A percentile compares a stretch with the other conserved stretches of the same genome.
Conservation (phyloP, 2,113 vertebrate species). For the Suncus etruscus region DNA sequence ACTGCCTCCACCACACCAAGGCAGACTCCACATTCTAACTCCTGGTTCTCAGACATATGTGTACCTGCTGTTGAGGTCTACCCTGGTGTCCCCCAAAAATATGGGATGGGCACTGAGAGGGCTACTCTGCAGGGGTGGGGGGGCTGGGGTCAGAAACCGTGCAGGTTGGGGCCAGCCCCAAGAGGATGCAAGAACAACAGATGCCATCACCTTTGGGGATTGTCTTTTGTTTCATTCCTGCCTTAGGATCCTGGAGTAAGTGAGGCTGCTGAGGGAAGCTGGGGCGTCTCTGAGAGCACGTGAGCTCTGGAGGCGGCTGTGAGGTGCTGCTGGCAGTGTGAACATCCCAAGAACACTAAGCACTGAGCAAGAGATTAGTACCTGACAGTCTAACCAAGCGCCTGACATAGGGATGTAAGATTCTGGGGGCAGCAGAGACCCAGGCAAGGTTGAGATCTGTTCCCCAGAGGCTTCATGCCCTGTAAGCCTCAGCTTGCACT, state of each 20-base stretch:
- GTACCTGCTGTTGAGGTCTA: neutral
- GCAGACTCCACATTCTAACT: neutral
- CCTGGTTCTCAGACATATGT: neutral
- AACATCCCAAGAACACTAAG: neutral
- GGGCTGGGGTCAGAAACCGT: neutral
- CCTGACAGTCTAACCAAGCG: neutral
- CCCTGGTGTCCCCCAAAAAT: neutral
- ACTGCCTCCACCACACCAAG: neutral
- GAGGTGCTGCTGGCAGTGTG: neutral
- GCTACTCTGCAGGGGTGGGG: neutral
- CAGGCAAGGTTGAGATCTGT: neutral
- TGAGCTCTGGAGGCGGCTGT: neutral
- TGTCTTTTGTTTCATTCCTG: constrained; percentile 25
- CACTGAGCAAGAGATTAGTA: neutral
- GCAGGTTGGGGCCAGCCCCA: neutral
- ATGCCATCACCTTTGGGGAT: neutral
- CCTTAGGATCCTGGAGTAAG: constrained; percentile 16
- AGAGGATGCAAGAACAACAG: no score
- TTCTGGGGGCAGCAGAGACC: neutral
- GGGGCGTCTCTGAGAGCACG: neutral
- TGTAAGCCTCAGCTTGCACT: neutral
- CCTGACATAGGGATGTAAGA: neutral
- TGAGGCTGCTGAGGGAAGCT: neutral
- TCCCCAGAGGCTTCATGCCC: neutral
- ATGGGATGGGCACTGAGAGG: fast-evolving